These are phyloP conservation scores for Pelecanoides urinatrix DNA, from an alignment of 2,113 vertebrate genomes.

Conservation along the genomic window DNA sequence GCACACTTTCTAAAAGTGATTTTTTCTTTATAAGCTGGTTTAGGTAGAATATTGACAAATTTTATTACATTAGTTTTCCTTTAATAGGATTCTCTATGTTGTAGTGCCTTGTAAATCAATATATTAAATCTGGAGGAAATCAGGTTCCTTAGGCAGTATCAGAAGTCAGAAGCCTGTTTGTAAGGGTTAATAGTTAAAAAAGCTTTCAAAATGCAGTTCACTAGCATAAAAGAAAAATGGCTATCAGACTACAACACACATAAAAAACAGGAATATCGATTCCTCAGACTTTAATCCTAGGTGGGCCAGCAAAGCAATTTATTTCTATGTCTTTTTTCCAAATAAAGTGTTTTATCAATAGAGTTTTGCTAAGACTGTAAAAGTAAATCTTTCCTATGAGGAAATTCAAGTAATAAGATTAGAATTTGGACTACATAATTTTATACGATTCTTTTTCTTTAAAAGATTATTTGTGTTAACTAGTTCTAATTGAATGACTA, in stretches of 20 bases:
- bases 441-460: neutral
- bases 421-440: neutral
- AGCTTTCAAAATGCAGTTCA: neutral
- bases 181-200: neutral
- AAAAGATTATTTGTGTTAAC: slow-evolving; percentile 1
- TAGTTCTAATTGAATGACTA: neutral
- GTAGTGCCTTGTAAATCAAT: neutral
- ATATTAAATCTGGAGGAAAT: neutral
- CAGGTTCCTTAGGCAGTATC: neutral
- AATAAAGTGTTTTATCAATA: slow-evolving; percentile 16
- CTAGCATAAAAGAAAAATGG: neutral
- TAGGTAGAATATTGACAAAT: neutral
- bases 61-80: neutral
- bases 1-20: neutral
- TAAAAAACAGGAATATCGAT: neutral
- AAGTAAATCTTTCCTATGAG: neutral
- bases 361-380: neutral
- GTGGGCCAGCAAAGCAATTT: neutral
- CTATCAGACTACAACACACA: neutral
- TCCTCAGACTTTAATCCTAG: neutral
- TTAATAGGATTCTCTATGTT: neutral
- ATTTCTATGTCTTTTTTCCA: neutral
- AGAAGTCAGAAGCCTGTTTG: neutral
- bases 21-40: neutral
- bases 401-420: slow-evolving; percentile 1